Evolutionary conservation across 2,888 invertebrate species (phyloP).

Genomic region (Carabus problematicus): DNA sequence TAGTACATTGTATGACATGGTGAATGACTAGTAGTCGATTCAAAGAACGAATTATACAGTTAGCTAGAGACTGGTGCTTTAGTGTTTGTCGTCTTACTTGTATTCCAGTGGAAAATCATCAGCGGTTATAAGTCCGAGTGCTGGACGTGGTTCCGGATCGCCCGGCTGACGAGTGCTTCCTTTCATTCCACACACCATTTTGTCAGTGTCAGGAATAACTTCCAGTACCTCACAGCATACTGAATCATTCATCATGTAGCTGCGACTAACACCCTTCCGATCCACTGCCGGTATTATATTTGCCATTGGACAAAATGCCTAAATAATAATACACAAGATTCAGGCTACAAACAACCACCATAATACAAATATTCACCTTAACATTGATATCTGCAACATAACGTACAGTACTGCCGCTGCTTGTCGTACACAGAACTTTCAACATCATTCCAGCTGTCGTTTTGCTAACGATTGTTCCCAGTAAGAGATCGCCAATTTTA

Average conservation of each 20-base stretch:
- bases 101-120: constrained; percentile 83
- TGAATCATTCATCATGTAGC: constrained; percentile 82
- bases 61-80: too few relatives aligned
- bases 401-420: constrained; percentile 75
- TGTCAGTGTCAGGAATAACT: constrained; percentile 85
- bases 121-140: constrained; percentile 82
- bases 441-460: constrained; percentile 77
- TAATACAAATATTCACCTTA: constrained; percentile 66
- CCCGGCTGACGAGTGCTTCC: constrained; percentile 74
- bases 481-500: constrained; percentile 79
- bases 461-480: constrained; percentile 79
- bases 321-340: constrained; percentile 48
- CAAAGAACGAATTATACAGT: background rate
- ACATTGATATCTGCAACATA: constrained; percentile 88
- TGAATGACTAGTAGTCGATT: background rate
- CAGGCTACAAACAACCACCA: background rate
- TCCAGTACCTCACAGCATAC: constrained; percentile 89
- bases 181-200: constrained; percentile 88
- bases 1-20: background rate
- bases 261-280: constrained; percentile 78
- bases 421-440: constrained; percentile 84
- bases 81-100: constrained; percentile 71
- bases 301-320: constrained; percentile 73
- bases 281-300: constrained; percentile 80
- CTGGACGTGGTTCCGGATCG: constrained; percentile 74